Evolutionary conservation across 2,888 invertebrate species (phyloP).

Genomic region (Ophonus ardosiacus): DNA sequence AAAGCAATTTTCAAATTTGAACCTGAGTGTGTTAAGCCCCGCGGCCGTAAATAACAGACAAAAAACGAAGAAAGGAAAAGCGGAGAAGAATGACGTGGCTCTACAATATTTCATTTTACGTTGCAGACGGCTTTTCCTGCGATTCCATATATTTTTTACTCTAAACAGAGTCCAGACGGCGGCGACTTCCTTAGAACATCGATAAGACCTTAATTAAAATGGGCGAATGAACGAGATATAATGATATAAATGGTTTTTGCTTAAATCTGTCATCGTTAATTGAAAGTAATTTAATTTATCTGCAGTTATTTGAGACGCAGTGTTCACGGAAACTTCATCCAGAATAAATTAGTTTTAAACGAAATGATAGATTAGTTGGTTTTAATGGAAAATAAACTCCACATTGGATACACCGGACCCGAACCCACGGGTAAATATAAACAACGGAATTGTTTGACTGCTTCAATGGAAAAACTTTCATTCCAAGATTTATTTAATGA

Average conservation of each 20-base stretch:
- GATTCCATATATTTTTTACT: neutral
- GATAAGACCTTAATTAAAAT: slow-evolving; percentile 48
- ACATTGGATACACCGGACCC: slow-evolving; percentile 21
- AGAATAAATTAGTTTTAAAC: slow-evolving; percentile 54
- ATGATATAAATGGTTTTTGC: slow-evolving; percentile 46
- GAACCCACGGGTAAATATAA: slow-evolving; percentile 21
- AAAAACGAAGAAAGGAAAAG: slow-evolving; percentile 43
- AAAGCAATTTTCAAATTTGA: neutral
- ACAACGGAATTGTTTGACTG: slow-evolving; percentile 17
- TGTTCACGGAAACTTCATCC: slow-evolving; percentile 51
- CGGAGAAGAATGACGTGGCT: slow-evolving; percentile 25
- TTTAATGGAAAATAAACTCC: slow-evolving; percentile 53
- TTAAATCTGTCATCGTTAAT: slow-evolving; percentile 50
- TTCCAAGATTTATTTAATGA: slow-evolving; percentile 43
- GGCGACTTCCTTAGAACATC: neutral
- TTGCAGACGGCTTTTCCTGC: slow-evolving; percentile 10
- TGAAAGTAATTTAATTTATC: slow-evolving; percentile 54
- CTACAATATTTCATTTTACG: slow-evolving; percentile 41
- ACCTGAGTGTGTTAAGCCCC: neutral
- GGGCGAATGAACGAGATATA: neutral
- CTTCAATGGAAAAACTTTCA: slow-evolving; percentile 39
- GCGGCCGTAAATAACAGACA: slow-evolving; percentile 47
- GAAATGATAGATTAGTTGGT: slow-evolving; percentile 53
- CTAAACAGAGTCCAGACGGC: slow-evolving; percentile 21
- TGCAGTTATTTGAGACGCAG: slow-evolving; percentile 42